Conservation (phyloP, 2,888 invertebrate genomes). For the Diploptera punctata region DNA sequence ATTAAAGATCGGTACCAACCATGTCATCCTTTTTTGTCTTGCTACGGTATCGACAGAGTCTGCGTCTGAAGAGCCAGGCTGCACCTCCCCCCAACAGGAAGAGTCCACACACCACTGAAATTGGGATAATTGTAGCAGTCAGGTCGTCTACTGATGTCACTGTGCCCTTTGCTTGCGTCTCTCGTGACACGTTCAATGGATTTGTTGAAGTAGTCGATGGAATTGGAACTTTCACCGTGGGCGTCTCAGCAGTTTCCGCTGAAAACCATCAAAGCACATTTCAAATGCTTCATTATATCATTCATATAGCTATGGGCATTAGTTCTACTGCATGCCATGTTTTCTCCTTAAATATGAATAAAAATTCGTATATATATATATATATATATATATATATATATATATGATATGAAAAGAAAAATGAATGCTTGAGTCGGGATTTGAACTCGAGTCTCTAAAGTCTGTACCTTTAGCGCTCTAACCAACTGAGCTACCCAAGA, state of each 20-base stretch:
- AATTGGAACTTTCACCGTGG: background rate
- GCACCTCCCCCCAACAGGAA: conserved; percentile 71
- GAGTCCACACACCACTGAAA: conserved; percentile 72
- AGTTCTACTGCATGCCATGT: too few relatives aligned
- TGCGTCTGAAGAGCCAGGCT: conserved; percentile 73
- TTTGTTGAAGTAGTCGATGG: background rate
- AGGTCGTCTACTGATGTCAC: conserved; percentile 26
- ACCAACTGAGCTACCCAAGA: too few relatives aligned
- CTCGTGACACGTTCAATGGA: background rate
- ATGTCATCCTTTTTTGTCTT: conserved; percentile 76
- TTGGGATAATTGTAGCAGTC: conserved; percentile 71
- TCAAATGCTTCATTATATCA: too few relatives aligned
- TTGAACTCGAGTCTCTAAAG: too few relatives aligned
- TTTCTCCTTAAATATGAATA: too few relatives aligned
- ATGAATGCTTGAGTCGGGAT: too few relatives aligned
- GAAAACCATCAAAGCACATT: background rate
- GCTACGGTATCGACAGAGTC: conserved; percentile 68
- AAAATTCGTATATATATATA: too few relatives aligned
- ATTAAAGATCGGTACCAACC: conserved; percentile 60
- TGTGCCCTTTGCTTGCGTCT: conserved; percentile 6
- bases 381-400: too few relatives aligned
- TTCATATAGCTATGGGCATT: too few relatives aligned
- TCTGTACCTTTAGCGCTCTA: too few relatives aligned
- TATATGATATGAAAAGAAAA: too few relatives aligned
- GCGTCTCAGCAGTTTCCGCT: background rate